Evolutionary conservation across 2,113 vertebrate species (phyloP), one percentile per base, ranked within the genome.

Genomic region (Ammodytes marinus): DNA sequence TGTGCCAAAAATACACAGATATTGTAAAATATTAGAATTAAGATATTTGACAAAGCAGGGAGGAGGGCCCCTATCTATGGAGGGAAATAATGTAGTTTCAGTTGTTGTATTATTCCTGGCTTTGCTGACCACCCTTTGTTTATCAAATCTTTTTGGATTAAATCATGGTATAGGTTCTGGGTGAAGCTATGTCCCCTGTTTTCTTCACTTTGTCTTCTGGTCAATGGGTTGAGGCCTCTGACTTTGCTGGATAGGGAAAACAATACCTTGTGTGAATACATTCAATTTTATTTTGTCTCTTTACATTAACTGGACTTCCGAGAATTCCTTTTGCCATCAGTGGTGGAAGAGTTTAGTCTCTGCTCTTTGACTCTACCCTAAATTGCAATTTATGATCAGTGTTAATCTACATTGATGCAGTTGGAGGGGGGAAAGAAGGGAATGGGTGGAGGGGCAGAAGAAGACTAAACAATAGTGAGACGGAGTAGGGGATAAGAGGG

Each of bases 101-200:
- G 27, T 63, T 57, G 19, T 60, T 80, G 68, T 42, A 55, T 80
- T n/a, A 52, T 69, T 50, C 39, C 67, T 7, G 7, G 9, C 43
- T 64, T 57, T 64, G 17, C 35, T 53, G n/a, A 39, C 52, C 64
- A 50, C n/a, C n/a, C 17, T 13, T 0, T 61, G 19, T 61, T 66
- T 15, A 9, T 52, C 19, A 69, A 45, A 39, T 43, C n/a, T 52
- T 17, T 79, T 86, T 71, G 17, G 80, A 71, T 79, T 50, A 42
- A 50, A 45, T 68, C 74, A 5, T 58, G 14, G 27, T 27, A 19
- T 19, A 39, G 17, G 40, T 59, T 55, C 43, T 47, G 14, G 76
- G 27, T 68, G 66, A 17, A 45, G 55, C 45, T 15, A 68, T 69
- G 63, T 57, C 45, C 40, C 76, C 68, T 47, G n/a, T 50, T 37